Base-by-base conservation (phyloP, 2,113 vertebrate genomes). In the Dipodomys merriami region DNA sequence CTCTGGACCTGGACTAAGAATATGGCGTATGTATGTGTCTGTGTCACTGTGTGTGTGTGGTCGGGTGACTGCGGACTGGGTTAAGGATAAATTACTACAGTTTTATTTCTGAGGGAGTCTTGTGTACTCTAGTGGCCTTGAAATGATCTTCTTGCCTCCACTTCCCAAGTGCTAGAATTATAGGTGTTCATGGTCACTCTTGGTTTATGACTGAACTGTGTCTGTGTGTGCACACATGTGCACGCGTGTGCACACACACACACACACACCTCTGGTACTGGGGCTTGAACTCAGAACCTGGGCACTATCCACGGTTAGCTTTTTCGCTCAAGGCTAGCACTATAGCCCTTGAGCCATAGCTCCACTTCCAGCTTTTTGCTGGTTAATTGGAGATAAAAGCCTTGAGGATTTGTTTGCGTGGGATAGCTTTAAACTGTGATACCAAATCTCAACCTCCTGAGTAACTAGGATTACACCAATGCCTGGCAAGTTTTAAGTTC, bases 1-100 rank as follows among this genome's bases (percentile, higher is more conserved):
- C 23, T 88, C 65, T 89, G 93, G 67, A 80, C 76, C 7, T 83
- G 77, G 88, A 87, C 7, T 77, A 35, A 30, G 79, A 19, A 15
- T 73, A 46, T 87, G 69, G 82, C 12, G 73, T 27, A 46, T 7
- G 19, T 83, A 23, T 83, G 46, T 94, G 30, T 49, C 49, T 49
- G 49, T 49, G 49, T 49, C 9, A 11, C 49, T 49, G 49, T 49
- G 69, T 29, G 20, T 29, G 2, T n/a, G n/a, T 35, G 73, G 44
- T 78, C 65, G 57, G 57, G 57, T 89, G 12, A 49, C 49, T 49
- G 49, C 9, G 49, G 77, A 74, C 20, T 44, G 20, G 10, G 25
- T 73, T 91, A 29, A 64, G 29, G 35, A n/a, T 65, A 86, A 81
- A 71, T 53, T 49, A 44, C 44, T n/a, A 19, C 25, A 30, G 4